Base-by-base conservation (phyloP, 1,140 invertebrate species). In the Piezodorus guildinii region DNA sequence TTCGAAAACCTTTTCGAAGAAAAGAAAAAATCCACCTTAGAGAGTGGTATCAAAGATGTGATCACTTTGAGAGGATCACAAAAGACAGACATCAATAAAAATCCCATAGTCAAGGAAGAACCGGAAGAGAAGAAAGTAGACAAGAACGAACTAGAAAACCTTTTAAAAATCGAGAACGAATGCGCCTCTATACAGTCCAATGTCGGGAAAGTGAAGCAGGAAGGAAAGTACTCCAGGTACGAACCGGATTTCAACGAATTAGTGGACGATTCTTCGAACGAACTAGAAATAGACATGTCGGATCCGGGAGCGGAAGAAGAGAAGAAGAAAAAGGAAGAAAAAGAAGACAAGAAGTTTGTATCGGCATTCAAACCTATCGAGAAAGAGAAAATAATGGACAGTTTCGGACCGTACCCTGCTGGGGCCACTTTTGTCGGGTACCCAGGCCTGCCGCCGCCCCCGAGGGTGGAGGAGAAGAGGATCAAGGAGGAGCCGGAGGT, bases 1-100 rank as follows among this genome's bases (percentile, higher is more conserved):
- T 91, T 91, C 69, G 89, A 91, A 69, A 91, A 90, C 73, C 75
- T 91, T 0, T 91, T 91, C 69, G 87, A 88, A 68, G 88, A 91
- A 70, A 91, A 89, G 71, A 83, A 87, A 69, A 79, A 81, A 12
- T 76, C 72, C 0, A 81, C 83, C 19, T 77, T 78, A 8, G 74
- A 77, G 3, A 78, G 78, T 64, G 82, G 81, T 0, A 66, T 79
- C 67, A 86, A 80, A 75, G 82, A 85, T 72, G 83, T 83, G 63
- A 84, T 85, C 62, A 83, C 83, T 0, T 71, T 85, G 16, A 75
- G 82, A 25, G 81, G 81, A 25, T 79, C 79, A 64, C 76, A 79
- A 27, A 71, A 69, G 58, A 66, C 60, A n/a, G 65, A 69, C n/a
- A 62, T 65, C 17, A 62, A 68, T 23, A 64, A 64, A n/a, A 64